Percentiles rank a stretch among this genome's conserved stretches.
Conservation (phyloP, 2,113 vertebrate genomes). For the Recurvirostra avosetta region DNA sequence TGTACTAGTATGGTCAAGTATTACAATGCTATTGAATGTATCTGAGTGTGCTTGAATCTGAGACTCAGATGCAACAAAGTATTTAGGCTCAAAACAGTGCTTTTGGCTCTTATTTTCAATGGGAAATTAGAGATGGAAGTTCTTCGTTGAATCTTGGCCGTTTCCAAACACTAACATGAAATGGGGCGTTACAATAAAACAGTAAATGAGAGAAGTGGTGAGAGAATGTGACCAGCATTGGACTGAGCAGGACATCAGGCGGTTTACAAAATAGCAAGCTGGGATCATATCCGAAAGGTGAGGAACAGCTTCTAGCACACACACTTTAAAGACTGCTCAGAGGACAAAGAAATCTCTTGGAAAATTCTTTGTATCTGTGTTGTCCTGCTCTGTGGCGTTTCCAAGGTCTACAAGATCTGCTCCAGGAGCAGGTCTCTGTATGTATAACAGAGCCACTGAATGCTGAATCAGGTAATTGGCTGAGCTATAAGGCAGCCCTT, state of each 20-base stretch:
- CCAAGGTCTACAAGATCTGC: neutral
- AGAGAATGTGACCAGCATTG: neutral
- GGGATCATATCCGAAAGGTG: neutral
- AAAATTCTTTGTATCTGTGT: neutral
- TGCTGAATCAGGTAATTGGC: neutral
- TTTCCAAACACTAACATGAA: neutral
- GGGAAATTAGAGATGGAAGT: neutral
- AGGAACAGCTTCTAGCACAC: neutral
- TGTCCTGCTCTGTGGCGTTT: neutral
- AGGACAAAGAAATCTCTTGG: neutral
- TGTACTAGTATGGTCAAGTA: neutral
- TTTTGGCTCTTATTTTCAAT: neutral
- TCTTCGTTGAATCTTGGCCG: neutral
- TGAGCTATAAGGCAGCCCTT: neutral
- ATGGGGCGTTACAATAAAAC: neutral
- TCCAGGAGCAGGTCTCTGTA: neutral
- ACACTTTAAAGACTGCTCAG: neutral
- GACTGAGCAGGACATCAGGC: neutral
- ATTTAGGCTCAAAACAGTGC: neutral
- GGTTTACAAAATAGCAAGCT: neutral
- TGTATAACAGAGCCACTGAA: neutral
- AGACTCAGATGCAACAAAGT: neutral
- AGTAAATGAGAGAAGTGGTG: neutral
- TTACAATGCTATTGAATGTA: neutral
- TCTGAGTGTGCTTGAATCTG: neutral